These are phyloP conservation scores for Drosophila bunnanda DNA, from an alignment of 2,888 invertebrate genomes.

Conservation along the genomic window DNA sequence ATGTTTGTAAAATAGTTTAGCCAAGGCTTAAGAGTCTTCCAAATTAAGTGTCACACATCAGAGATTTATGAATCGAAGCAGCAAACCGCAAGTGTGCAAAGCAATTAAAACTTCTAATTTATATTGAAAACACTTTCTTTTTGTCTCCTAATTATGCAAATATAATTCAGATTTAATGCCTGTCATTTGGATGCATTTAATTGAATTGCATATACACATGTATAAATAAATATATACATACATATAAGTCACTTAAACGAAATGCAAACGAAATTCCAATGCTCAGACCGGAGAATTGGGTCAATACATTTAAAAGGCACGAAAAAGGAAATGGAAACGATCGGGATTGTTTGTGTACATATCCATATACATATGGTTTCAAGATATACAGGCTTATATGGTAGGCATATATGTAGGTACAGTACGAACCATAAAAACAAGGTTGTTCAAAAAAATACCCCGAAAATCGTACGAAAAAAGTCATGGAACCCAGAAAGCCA, in stretches of 20 bases:
- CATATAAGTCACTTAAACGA: conserved; percentile 21
- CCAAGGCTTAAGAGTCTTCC: conserved; percentile 10
- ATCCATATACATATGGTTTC: conserved; percentile 18
- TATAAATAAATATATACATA: neutral
- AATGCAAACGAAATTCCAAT: conserved; percentile 56
- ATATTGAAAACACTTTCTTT: conserved; percentile 20
- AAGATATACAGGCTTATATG: conserved; percentile 1
- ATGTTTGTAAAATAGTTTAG: neutral
- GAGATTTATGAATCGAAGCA: conserved; percentile 26
- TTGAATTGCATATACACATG: no score
- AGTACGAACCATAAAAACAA: conserved; percentile 13
- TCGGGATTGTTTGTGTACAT: conserved; percentile 34
- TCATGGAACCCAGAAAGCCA: conserved; percentile 11
- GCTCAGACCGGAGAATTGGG: conserved; percentile 57
- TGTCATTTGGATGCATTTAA: no score
- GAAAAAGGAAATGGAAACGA: conserved; percentile 62
- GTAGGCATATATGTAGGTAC: conserved; percentile 5
- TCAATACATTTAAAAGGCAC: conserved; percentile 63
- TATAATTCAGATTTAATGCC: conserved; percentile 41
- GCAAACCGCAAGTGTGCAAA: conserved; percentile 16
- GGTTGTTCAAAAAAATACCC: neutral
- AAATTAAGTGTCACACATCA: conserved; percentile 20
- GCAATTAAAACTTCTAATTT: conserved; percentile 21
- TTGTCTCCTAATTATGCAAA: conserved; percentile 15
- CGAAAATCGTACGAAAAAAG: conserved; percentile 6